phyloP scores from a whole-genome alignment of 2,888 invertebrate species.

The Drosophila stalkeri region DNA sequence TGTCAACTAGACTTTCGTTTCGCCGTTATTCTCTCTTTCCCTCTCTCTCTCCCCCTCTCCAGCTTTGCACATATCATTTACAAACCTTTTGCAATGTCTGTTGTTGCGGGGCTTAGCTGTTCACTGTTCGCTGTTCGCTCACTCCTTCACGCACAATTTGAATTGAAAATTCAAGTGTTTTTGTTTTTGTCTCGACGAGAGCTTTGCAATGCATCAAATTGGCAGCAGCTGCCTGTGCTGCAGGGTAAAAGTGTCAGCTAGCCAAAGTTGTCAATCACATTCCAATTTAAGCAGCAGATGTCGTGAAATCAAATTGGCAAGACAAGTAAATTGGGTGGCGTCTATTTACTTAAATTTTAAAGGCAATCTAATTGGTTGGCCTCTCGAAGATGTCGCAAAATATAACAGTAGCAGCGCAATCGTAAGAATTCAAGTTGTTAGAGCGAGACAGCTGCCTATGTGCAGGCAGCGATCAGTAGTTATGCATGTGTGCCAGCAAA shows the following conservation, averaged over 20 bases:
- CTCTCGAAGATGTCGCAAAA: neutral
- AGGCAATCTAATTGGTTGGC: neutral
- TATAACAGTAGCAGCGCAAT: neutral
- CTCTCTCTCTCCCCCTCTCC: neutral
- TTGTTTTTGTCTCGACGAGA: constrained; percentile 13
- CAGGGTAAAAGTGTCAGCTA: constrained; percentile 13
- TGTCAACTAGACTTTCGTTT: constrained; percentile 58
- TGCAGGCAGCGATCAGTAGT: neutral
- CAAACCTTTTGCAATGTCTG: constrained; percentile 16
- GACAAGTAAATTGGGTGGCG: neutral
- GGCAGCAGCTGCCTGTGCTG: constrained; percentile 20
- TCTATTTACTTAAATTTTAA: neutral
- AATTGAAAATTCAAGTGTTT: constrained; percentile 39
- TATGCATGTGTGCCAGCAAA: neutral
- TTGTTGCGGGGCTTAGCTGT: constrained; percentile 1
- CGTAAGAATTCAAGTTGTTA: neutral
- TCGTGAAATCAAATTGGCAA: constrained; percentile 1
- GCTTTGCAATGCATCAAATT: constrained; percentile 37
- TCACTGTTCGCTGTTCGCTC: neutral
- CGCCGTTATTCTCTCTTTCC: constrained; percentile 14
- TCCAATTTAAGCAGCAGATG: constrained; percentile 9
- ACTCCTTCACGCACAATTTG: constrained; percentile 18
- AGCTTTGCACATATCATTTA: constrained; percentile 40
- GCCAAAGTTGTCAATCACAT: constrained; percentile 20
- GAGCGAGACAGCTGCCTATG: neutral